Base-by-base conservation (phyloP, 1,140 invertebrate species). In the Stenopsyche tienmushanensis region DNA sequence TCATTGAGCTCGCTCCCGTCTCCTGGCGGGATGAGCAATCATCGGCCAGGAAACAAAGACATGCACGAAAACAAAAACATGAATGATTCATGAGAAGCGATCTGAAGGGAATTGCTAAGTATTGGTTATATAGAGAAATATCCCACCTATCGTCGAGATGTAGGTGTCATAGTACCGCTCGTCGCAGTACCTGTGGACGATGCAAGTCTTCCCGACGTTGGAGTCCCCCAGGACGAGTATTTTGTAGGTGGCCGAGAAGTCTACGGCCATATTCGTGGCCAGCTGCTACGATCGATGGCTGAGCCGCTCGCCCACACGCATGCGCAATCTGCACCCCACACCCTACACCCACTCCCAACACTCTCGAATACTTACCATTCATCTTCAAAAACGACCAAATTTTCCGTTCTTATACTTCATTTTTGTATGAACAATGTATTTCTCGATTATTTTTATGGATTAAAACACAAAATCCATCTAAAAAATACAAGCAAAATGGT, bases 71-170 rank as follows among this genome's bases (percentile, higher is more conserved):
- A n/a, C n/a, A n/a, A n/a, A n/a, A n/a, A n/a, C n/a, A n/a, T n/a
- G n/a, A n/a, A n/a, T n/a, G n/a, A n/a, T n/a, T n/a, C n/a, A n/a
- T n/a, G n/a, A n/a, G n/a, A n/a, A n/a, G n/a, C n/a, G n/a, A n/a
- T n/a, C n/a, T n/a, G n/a, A n/a, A n/a, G n/a, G n/a, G n/a, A n/a
- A n/a, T n/a, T n/a, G n/a, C n/a, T n/a, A n/a, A n/a, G n/a, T n/a
- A n/a, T n/a, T n/a, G n/a, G n/a, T n/a, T n/a, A n/a, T n/a, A n/a
- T n/a, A n/a, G n/a, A n/a, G n/a, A n/a, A n/a, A n/a, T n/a, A n/a
- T n/a, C n/a, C n/a, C n/a, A 93, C 92, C 92, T 81, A 95, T 93
- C 58, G 92, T 95, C 7, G 91, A 93, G 77, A 94, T 93, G 77
- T 94, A 94, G 65, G 91, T 92, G 74, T 93, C 91, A 77, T 93